Evolutionary conservation across 2,888 invertebrate species (phyloP), one percentile per base, ranked within the genome.

Genomic region (Mesochorus sp.): DNA sequence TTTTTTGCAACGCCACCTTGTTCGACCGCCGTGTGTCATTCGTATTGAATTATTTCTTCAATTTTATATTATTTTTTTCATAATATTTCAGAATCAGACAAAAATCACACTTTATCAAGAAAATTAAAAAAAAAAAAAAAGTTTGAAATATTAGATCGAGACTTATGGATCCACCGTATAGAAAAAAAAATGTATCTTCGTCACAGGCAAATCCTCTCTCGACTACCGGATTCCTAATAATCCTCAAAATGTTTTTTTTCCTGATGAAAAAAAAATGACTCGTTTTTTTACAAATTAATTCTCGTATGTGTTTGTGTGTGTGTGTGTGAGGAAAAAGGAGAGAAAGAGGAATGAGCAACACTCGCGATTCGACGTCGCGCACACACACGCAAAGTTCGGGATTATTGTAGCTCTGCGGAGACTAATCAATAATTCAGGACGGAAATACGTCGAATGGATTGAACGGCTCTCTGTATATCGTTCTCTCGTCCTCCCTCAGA

Each of bases 391-490:
- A 42, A 31, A 39, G 19, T 78, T 81, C 81, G 81, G 67, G 67
- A 67, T 77, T 77, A 68, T 62, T 55, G 66, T 14, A 55, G 28
- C 61, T 44, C 24, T 12, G n/a, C n/a, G 26, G 59, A 62, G 14
- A 61, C 55, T 67, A 68, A 77, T 77, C 72, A 67, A 77, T 73
- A 73, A 72, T 77, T 77, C 72, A 61, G 62, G 28, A 55, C 67
- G 61, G 44, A 42, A 49, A 59, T 42, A 72, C 67, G 72, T 61
- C 49, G 72, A 68, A 73, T 44, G 72, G 39, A 73, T 77, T 72
- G 75, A 80, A 80, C 81, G 81, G 82, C 79, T 80, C 14, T 70
- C 34, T 70, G 59, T 39, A 53, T 72, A 19, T 76, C 42, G 26
- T 6, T 28, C 70, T 57, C 49, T 62, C 39, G 21, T 64, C 66